Base-by-base conservation (phyloP, 2,888 invertebrate genomes). In the Sialis fuliginosa region DNA sequence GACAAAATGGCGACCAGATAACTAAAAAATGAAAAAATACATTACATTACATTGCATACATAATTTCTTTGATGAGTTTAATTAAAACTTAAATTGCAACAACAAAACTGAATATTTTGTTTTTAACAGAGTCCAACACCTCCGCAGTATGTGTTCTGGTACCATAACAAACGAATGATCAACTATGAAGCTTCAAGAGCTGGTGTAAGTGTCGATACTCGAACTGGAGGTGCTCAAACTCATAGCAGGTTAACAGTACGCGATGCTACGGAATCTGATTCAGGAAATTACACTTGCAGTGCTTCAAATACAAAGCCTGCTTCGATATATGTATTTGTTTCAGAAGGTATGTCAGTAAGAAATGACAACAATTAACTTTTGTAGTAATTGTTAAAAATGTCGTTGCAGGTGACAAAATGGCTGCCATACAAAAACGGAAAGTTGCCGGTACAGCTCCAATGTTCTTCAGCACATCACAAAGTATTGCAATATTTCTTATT, bases 71-170 rank as follows among this genome's bases (percentile, higher is more conserved):
- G n/a, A n/a, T n/a, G n/a, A n/a, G n/a, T n/a, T n/a, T n/a, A 22
- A 22, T 22, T 22, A 22, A 22, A 22, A 22, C 22, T 22, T 22
- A 4, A 22, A 22, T 22, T 22, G 22, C 22, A 22, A 22, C 22
- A 22, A 22, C 4, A 22, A 22, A 22, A 22, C 22, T 22, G 22
- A 39, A 22, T 32, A 6, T 45, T 45, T 51, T 42, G 41, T 31
- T 44, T 50, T 55, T 75, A 76, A 4, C 75, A 89, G 86, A 89
- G 89, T 64, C 90, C 90, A 47, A 85, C 82, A 61, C 90, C 89
- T 55, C 90, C 90, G 54, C 89, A 89, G 69, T 91, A 89, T 72
- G 89, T 92, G 62, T 90, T 90, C 72, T 91, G 91, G 91, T 90
- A 86, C 70, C 90, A 90, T 72, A 89, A 91, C 71, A 83, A 84